Conservation (phyloP, 2,888 invertebrate species). For the Dendrolimus pini region DNA sequence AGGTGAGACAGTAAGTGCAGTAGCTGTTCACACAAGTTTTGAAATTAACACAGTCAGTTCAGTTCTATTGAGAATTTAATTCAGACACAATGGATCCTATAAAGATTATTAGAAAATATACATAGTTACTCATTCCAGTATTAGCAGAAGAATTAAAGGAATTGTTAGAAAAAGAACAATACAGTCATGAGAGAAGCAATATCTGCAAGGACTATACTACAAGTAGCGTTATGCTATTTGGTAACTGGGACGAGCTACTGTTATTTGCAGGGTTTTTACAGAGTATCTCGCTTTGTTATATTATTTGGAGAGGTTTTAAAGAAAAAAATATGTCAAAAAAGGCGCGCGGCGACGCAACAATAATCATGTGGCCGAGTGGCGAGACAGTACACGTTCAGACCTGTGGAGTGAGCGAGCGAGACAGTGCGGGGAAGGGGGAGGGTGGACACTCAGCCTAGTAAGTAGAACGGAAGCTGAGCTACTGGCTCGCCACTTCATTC, state of each 20-base stretch:
- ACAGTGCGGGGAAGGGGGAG: conserved; percentile 9
- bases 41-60: too few species aligned
- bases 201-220: conserved; percentile 10
- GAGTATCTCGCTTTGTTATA: conserved; percentile 13
- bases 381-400: conserved; percentile 6
- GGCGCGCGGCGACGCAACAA: neutral
- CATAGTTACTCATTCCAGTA: too few species aligned
- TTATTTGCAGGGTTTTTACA: conserved; percentile 13
- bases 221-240: conserved; percentile 12
- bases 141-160: too few species aligned
- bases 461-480: conserved; percentile 8
- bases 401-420: conserved; percentile 10
- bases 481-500: conserved; percentile 4
- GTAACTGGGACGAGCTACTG: conserved; percentile 9
- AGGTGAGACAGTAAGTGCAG: too few species aligned
- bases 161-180: too few species aligned
- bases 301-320: too few species aligned
- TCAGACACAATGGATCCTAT: too few species aligned
- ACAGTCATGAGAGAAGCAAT: conserved; percentile 1
- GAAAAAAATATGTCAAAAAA: conserved; percentile 2
- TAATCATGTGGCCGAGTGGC: neutral
- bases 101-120: too few species aligned
- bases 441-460: conserved; percentile 8
- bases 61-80: too few species aligned
- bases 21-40: too few species aligned